Percentiles rank a stretch among this genome's conserved stretches.
These are phyloP conservation scores for Galago senegalensis DNA, from an alignment of 2,797 vertebrate genomes.

Conservation along the genomic window DNA sequence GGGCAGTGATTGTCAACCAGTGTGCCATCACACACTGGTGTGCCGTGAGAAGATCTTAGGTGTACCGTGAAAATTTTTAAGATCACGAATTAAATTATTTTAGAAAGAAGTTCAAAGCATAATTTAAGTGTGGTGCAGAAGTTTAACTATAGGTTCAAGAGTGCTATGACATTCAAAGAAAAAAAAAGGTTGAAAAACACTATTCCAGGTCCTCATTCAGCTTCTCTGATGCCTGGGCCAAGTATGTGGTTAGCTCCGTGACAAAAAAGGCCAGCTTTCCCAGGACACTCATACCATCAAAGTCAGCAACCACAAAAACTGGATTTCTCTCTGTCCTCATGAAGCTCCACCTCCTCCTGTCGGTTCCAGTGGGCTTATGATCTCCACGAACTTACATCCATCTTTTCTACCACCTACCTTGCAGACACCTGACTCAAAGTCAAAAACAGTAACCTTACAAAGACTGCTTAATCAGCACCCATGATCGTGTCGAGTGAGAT, in stretches of 20 bases:
- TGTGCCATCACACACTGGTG: no score
- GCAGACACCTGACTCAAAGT: not conserved
- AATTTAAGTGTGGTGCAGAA: no score
- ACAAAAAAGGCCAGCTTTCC: not conserved
- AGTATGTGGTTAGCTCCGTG: not conserved
- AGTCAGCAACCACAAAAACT: not conserved
- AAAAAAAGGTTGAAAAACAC: no score
- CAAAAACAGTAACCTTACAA: not conserved
- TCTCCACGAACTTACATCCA: not conserved
- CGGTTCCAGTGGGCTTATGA: not conserved
- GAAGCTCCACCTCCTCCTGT: not conserved
- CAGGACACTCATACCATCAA: not conserved
- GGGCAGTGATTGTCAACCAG: no score
- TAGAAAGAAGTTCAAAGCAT: no score
- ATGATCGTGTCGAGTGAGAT: not conserved
- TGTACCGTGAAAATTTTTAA: no score
- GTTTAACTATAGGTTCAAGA: no score
- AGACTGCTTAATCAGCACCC: not conserved
- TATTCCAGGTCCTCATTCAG: not conserved
- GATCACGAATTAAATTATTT: no score
- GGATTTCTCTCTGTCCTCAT: not conserved
- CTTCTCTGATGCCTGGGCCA: not conserved
- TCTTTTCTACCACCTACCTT: not conserved
- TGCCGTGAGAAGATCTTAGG: no score
- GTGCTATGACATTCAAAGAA: no score